phyloP scores from a whole-genome alignment of 1,140 invertebrate genomes.

The Cyclina sinensis region DNA sequence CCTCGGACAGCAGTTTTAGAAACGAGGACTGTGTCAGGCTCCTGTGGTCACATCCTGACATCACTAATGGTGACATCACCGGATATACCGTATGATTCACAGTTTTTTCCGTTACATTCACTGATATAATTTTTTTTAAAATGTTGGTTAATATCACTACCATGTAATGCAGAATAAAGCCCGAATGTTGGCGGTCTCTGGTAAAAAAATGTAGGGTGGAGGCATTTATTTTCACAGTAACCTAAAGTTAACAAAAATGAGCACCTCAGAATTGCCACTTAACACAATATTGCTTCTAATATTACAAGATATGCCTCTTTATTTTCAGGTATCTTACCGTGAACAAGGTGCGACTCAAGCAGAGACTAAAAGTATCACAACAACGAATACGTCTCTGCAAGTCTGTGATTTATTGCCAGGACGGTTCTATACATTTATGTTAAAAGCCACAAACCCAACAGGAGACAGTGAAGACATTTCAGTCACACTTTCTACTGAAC shows the following conservation, averaged over 20 bases:
- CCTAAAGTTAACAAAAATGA: too few relatives aligned
- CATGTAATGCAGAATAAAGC: too few relatives aligned
- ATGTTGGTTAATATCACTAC: too few relatives aligned
- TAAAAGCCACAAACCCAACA: conserved; percentile 39
- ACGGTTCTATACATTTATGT: conserved; percentile 38
- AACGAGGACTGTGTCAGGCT: conserved; percentile 79
- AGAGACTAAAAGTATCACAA: neutral
- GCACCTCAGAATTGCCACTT: conserved; percentile 43
- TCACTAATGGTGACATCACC: conserved; percentile 72
- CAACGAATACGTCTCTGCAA: conserved; percentile 12
- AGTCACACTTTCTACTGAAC: conserved; percentile 58
- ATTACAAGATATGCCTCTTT: neutral
- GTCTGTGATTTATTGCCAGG: conserved; percentile 64
- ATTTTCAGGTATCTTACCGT: conserved; percentile 42
- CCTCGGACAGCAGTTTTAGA: conserved; percentile 32
- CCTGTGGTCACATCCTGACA: conserved; percentile 73
- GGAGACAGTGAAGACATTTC: conserved; percentile 28
- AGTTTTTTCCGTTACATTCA: too few relatives aligned
- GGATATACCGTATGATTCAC: conserved; percentile 76
- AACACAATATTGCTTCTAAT: neutral
- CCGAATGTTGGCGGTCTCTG: too few relatives aligned
- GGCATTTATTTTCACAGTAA: too few relatives aligned
- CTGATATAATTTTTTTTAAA: too few relatives aligned
- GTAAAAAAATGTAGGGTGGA: too few relatives aligned
- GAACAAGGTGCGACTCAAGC: neutral